Evolutionary conservation across 2,113 vertebrate species (phyloP), one percentile per base, ranked within the genome.

Genomic region (Falcunculus frontatus): DNA sequence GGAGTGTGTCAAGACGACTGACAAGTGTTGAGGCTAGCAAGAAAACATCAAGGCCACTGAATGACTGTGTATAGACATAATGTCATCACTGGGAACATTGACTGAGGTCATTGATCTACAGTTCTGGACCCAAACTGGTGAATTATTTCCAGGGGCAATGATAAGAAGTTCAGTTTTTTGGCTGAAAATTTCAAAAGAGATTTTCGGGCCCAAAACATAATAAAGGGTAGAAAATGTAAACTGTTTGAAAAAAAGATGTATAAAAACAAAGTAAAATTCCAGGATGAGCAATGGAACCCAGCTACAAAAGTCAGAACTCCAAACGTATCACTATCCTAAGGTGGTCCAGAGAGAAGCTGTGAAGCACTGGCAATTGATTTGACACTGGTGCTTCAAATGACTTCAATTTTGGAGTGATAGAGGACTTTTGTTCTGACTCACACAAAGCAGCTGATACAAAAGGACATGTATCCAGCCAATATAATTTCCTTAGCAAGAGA

Each of bases 401-500:
- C 41, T 30, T 64, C 53, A 64, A 2, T 86, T 91, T 86, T 60
- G 23, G 72, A 88, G 39, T 91, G 52, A 39, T 8, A 42, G 26
- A n/a, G 32, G 63, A 81, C 37, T 80, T 93, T 57, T 75, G 23
- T 82, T 94, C 83, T 92, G 62, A 90, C 25, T 90, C 79, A 77
- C 50, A 89, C 50, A 89, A 94, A 89, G 59, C 44, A 91, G 37
- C 18, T 84, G 56, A 81, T 86, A 94, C 44, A 94, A 91, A 91
- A 95, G 53, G 77, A 42, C 59, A 67, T 7, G 26, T 76, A 93
- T 73, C 64, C 44, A 87, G 65, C 53, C 89, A 93, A 81, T 75
- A 77, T 39, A 4, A 92, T 93, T 87, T 87, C 78, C 91, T 95
- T 84, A 70, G 59, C 91, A 64, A 92, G 65, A 90, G 56, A 87